Evolutionary conservation across 2,797 vertebrate genomes (phyloP).

Genomic region (Characodon lateralis): DNA sequence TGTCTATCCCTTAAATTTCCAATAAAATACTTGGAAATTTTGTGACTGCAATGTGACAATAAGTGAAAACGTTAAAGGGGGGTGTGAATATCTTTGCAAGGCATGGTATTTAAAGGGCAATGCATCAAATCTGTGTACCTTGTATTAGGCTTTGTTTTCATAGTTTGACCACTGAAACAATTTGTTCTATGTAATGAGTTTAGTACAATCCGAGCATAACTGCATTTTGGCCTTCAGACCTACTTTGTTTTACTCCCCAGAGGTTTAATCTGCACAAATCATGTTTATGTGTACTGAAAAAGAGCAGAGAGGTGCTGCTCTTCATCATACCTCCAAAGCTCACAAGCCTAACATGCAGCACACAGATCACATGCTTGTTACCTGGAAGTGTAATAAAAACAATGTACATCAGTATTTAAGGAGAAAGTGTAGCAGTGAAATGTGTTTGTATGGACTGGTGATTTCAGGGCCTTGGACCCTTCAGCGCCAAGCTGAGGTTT

Average conservation of each 20-base stretch:
- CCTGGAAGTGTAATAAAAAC: background rate
- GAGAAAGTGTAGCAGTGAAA: conserved; percentile 20
- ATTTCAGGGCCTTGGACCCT: conserved; percentile 84
- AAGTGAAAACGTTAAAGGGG: background rate
- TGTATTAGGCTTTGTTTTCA: background rate
- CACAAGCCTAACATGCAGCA: background rate
- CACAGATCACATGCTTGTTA: background rate
- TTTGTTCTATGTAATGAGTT: conserved; percentile 8
- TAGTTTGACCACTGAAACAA: background rate
- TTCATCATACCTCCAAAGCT: background rate
- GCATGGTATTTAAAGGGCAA: background rate
- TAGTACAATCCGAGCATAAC: conserved; percentile 20
- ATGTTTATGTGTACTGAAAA: conserved; percentile 16
- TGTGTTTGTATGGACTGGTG: conserved; percentile 21
- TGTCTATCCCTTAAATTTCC: background rate
- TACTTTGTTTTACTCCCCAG: conserved; percentile 26
- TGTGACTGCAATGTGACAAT: background rate
- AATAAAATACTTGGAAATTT: background rate
- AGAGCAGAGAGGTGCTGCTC: background rate
- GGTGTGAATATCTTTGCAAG: background rate
- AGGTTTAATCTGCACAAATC: conserved; percentile 19
- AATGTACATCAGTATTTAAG: background rate
- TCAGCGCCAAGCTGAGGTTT: conserved; percentile 91
- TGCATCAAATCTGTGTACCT: background rate
- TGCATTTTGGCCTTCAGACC: conserved; percentile 22